Evolutionary conservation across 2,113 vertebrate species (phyloP).

Genomic region (Myodes glareolus): DNA sequence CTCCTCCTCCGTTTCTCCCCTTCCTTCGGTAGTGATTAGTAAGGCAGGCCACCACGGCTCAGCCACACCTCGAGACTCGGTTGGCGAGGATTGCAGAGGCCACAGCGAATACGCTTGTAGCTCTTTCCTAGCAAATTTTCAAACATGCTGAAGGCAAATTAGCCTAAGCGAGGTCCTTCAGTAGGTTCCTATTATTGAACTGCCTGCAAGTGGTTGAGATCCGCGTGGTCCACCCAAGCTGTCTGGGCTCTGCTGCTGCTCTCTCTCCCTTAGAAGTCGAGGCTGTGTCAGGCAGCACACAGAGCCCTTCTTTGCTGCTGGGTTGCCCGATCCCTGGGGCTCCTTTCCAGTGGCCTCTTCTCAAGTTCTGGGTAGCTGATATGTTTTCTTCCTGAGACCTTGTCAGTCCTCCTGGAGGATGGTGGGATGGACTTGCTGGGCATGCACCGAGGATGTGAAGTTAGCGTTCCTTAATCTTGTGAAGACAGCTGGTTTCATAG

Average conservation of each 20-base stretch:
- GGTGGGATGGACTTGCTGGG: accelerated
- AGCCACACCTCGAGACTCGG: constrained; percentile 14
- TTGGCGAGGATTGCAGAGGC: background rate
- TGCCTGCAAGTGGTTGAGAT: background rate
- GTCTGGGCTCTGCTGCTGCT: background rate
- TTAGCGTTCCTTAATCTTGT: background rate
- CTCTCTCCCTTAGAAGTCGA: background rate
- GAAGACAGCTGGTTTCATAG: background rate
- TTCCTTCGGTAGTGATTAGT: background rate
- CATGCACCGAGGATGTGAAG: background rate
- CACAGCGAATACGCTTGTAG: background rate
- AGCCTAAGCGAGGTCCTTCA: background rate
- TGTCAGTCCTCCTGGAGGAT: background rate
- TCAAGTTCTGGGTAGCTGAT: background rate
- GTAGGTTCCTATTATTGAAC: background rate
- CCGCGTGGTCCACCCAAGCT: background rate
- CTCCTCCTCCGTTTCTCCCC: background rate
- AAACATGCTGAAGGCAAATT: background rate
- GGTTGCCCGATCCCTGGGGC: background rate
- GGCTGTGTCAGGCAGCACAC: background rate
- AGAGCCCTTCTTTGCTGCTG: background rate
- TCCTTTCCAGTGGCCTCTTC: background rate
- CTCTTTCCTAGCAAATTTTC: background rate
- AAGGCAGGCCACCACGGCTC: background rate
- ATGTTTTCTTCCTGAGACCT: background rate